These are phyloP conservation scores for Coendou prehensilis DNA, from an alignment of 2,797 vertebrate genomes.

Conservation along the genomic window DNA sequence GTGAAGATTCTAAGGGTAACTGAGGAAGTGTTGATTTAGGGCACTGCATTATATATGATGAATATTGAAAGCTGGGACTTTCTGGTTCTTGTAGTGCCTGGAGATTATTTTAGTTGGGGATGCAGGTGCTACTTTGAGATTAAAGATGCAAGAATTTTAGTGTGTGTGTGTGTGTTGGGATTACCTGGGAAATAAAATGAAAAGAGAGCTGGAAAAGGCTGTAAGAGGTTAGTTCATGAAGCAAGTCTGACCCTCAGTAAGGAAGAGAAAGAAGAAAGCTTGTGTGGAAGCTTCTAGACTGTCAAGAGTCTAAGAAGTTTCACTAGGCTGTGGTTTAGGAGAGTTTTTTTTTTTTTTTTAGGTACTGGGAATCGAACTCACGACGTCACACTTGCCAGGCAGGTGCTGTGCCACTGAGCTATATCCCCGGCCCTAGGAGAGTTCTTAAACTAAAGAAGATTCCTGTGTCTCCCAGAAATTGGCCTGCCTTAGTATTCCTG, in stretches of 20 bases:
- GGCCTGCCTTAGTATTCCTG: not conserved
- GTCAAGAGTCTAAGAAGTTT: constrained; percentile 10
- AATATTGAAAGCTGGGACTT: not conserved
- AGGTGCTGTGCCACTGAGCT: no score
- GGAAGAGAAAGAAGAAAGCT: not conserved
- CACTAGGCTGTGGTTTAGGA: not conserved
- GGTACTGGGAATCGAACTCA: no score
- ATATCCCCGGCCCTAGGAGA: not conserved
- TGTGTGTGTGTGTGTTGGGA: not conserved
- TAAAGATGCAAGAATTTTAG: constrained; percentile 26
- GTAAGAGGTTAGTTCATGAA: not conserved
- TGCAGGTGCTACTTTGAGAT: not conserved
- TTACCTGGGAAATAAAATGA: constrained; percentile 15
- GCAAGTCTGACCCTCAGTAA: not conserved
- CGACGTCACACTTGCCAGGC: no score
- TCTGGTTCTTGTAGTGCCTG: not conserved
- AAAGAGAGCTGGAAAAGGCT: not conserved
- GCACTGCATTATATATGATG: not conserved
- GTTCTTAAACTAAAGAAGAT: not conserved
- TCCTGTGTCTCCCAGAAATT: not conserved
- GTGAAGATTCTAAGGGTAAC: not conserved
- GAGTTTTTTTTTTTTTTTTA: not conserved
- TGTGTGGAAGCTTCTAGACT: not conserved
- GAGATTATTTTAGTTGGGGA: not conserved
- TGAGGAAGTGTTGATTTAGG: not conserved